These are phyloP conservation scores for Callyntrura sp. DNA, from an alignment of 2,888 invertebrate genomes.

Conservation along the genomic window DNA sequence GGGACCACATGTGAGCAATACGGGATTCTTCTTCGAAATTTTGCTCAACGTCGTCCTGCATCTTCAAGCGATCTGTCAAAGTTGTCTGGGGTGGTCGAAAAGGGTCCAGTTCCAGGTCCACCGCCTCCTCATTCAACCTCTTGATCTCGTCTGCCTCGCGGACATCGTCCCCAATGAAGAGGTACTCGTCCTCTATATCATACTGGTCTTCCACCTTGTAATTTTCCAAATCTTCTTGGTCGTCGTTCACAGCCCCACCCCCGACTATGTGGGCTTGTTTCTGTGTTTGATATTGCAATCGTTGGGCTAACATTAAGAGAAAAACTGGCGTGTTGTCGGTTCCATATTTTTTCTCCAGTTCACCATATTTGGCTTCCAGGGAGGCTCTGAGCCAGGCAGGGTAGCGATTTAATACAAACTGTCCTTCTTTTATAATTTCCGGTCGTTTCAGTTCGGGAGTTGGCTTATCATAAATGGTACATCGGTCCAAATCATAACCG, in stretches of 20 bases:
- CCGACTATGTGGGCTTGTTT: slow-evolving; percentile 14
- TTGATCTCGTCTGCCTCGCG: slow-evolving; percentile 26
- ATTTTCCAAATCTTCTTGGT: slow-evolving; percentile 21
- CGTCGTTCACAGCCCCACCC: too few species aligned
- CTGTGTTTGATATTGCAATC: slow-evolving; percentile 67
- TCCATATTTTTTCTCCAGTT: slow-evolving; percentile 66
- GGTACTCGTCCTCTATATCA: slow-evolving; percentile 62
- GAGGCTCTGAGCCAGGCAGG: slow-evolving; percentile 80
- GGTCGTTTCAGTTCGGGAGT: slow-evolving; percentile 19
- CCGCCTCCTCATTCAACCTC: not conserved
- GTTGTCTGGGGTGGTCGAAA: too few species aligned
- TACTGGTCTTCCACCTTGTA: slow-evolving; percentile 32
- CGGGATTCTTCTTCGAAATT: not conserved
- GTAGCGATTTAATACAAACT: slow-evolving; percentile 64
- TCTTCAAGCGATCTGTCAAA: too few species aligned
- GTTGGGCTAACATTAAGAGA: slow-evolving; percentile 64
- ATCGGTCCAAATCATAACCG: slow-evolving; percentile 76
- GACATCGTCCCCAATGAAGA: slow-evolving; percentile 56
- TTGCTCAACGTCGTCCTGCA: not conserved
- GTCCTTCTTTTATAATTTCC: slow-evolving; percentile 55
- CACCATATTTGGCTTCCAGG: slow-evolving; percentile 63
- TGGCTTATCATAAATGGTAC: slow-evolving; percentile 74
- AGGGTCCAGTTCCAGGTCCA: slow-evolving; percentile 50
- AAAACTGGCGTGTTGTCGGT: slow-evolving; percentile 67
- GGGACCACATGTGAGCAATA: slow-evolving; percentile 58